Evolutionary conservation across 2,113 vertebrate genomes (phyloP).

Genomic region (Heterotis niloticus): DNA sequence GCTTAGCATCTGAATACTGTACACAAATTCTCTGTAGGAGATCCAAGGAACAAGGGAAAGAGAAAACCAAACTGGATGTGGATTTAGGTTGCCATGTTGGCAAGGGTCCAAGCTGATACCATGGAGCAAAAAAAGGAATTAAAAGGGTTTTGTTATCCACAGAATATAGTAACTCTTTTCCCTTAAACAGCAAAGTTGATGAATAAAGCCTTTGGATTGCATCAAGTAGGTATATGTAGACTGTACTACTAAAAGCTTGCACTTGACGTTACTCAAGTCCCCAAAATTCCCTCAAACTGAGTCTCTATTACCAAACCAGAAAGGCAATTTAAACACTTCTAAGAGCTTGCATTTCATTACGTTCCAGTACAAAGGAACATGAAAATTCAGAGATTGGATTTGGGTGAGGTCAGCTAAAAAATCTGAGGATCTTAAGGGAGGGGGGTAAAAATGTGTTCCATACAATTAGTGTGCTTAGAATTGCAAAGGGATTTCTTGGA

Average conservation of each 20-base stretch:
- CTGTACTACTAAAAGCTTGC: not conserved
- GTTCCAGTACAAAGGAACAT: not conserved
- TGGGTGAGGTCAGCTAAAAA: not conserved
- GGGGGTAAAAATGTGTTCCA: conserved; percentile 41
- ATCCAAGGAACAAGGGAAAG: conserved; percentile 14
- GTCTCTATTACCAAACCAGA: no score
- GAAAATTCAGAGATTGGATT: not conserved
- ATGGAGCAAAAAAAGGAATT: not conserved
- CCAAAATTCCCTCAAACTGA: no score
- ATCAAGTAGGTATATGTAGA: not conserved
- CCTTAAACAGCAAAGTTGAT: not conserved
- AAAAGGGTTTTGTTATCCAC: not conserved
- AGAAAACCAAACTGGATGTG: conserved; percentile 29
- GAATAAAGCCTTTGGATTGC: not conserved
- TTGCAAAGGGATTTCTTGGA: conserved; percentile 49
- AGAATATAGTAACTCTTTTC: not conserved
- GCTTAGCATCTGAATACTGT: not conserved
- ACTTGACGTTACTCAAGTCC: not conserved
- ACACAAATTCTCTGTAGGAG: not conserved
- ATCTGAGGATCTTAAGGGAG: conserved; percentile 25
- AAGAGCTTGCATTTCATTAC: not conserved
- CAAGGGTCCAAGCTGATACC: not conserved
- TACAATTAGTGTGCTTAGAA: conserved; percentile 37
- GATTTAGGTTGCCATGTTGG: not conserved
- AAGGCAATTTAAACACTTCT: not conserved